These are phyloP conservation scores for Trachelus troglodyta DNA, from an alignment of 2,888 invertebrate species.

Conservation along the genomic window DNA sequence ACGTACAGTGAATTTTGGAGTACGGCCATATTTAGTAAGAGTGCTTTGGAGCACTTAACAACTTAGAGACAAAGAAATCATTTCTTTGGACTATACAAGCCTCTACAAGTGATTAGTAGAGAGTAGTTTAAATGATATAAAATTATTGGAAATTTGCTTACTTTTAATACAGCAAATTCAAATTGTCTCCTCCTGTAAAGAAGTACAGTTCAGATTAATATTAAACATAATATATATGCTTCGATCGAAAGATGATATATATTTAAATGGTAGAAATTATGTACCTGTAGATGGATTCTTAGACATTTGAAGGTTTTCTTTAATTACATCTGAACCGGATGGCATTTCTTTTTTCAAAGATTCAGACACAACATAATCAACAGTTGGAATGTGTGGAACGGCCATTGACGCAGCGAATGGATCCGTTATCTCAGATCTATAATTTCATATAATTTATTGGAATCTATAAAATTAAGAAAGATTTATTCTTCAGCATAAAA, in stretches of 20 bases:
- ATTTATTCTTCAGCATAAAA: background rate
- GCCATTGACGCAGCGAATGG: background rate
- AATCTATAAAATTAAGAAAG: background rate
- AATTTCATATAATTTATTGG: background rate
- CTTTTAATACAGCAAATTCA: background rate
- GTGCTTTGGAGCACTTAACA: no score
- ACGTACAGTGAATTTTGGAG: no score
- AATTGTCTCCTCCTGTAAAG: background rate
- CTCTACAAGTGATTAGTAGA: no score
- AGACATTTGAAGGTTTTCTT: background rate
- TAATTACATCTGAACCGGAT: background rate
- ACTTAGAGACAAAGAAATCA: no score
- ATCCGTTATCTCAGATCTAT: background rate
- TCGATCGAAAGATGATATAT: background rate
- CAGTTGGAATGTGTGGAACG: background rate
- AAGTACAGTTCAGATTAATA: background rate
- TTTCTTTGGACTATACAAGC: no score
- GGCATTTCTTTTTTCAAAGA: background rate
- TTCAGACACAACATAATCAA: background rate
- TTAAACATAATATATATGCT: background rate
- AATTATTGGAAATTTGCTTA: background rate
- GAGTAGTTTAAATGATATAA: background rate
- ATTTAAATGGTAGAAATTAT: background rate
- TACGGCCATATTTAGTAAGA: no score
- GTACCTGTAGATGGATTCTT: background rate